Evolutionary conservation across 2,797 vertebrate genomes (phyloP), one percentile per base, ranked within the genome.

Genomic region (Platyrinchus mystaceus): DNA sequence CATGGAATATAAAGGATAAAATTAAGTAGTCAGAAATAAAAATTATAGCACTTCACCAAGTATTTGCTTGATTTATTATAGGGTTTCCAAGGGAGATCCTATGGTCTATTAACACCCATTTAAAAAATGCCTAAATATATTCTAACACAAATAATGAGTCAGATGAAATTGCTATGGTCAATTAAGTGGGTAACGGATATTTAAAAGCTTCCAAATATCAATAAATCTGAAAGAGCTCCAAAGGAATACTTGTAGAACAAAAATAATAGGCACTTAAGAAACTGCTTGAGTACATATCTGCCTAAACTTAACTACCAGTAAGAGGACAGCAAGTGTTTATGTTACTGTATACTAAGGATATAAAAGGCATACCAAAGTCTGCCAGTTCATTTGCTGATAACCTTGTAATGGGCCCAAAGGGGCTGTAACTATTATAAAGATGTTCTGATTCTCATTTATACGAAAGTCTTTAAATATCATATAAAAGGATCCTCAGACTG

Each of bases 61-160:
- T 95, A 67, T 94, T 96, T 92, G 66, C 50, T 93, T 87, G 60
- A 50, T 89, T 95, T 89, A 94, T 87, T 94, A 44, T 47, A 85
- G 36, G 18, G 55, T 85, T 92, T 95, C 79, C 82, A 92, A 76
- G 69, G 89, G 76, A 93, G 69, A 92, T 88, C 59, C 67, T 82
- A 18, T n/a, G 56, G 85, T 92, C 82, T 92, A 34, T 70, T 63
- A 92, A 56, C 82, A 87, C 46, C 62, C 66, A 46, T 95, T 97
- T 75, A 0, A 28, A 92, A 92, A 83, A 81, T 69, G 34, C 27
- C 92, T 97, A 93, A 95, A 91, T 94, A 90, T 95, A 93, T 88
- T 81, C 76, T 86, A 88, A 84, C 30, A 76, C 66, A 96, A 96
- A 94, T 92, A 89, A 86, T 96, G 94, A 97, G 73, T 95, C 95